Conservation (phyloP, 2,888 invertebrate genomes). For the Branchellion lobata region DNA sequence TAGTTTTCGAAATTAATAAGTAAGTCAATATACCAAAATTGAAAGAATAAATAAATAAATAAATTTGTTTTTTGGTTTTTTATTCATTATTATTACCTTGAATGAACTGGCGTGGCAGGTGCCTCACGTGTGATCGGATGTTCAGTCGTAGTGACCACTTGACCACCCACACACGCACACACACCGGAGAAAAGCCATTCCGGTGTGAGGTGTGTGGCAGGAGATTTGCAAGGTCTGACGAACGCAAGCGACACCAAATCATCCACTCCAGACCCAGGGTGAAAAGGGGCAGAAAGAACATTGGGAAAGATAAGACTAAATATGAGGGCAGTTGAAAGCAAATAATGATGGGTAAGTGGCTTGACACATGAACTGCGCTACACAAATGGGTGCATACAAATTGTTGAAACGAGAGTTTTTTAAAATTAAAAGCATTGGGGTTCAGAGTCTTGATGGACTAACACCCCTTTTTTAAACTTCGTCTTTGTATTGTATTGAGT, state of each 20-base stretch:
- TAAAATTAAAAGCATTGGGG: too few species aligned
- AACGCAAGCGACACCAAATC: conserved; percentile 39
- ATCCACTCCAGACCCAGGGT: conserved; percentile 43
- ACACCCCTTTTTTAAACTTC: too few species aligned
- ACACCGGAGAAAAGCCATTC: conserved; percentile 46
- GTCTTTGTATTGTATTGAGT: too few species aligned
- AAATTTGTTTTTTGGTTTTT: neutral
- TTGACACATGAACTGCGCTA: too few species aligned
- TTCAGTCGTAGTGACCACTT: conserved; percentile 46
- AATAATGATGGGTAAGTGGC: neutral
- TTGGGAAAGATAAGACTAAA: neutral
- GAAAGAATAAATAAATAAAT: too few species aligned
- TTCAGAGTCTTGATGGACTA: too few species aligned
- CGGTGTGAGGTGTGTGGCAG: conserved; percentile 43
- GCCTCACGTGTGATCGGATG: conserved; percentile 29
- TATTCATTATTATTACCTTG: neutral
- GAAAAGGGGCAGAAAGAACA: neutral
- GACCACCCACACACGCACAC: conserved; percentile 42
- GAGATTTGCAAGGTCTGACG: conserved; percentile 42
- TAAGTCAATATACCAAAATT: too few species aligned
- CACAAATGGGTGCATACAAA: too few species aligned
- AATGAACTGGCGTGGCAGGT: neutral
- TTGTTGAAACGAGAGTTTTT: too few species aligned
- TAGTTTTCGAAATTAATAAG: neutral
- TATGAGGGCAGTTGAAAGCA: neutral